These are phyloP conservation scores for Oreochromis spilurus DNA, from an alignment of 2,113 vertebrate genomes.

Conservation along the genomic window DNA sequence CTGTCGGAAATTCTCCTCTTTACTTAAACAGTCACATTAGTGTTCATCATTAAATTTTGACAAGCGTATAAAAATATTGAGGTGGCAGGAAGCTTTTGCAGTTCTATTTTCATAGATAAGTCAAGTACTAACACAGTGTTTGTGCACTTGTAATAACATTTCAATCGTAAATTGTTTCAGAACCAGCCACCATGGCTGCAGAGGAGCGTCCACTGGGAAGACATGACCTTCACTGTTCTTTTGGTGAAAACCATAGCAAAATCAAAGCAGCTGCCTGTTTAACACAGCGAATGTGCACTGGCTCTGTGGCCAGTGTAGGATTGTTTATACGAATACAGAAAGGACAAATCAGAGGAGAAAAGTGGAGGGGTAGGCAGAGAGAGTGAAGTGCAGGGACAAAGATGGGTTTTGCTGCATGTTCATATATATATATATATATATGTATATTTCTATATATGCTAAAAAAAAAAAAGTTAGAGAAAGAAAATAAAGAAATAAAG, in stretches of 20 bases:
- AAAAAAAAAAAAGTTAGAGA: neutral
- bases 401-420: neutral
- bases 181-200: conserved; percentile 25
- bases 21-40: neutral
- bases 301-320: conserved; percentile 49
- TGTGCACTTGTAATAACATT: conserved; percentile 26
- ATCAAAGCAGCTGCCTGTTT: conserved; percentile 67
- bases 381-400: neutral
- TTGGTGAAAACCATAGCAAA: conserved; percentile 53
- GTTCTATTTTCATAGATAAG: conserved; percentile 1
- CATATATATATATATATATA: neutral
- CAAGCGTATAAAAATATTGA: neutral
- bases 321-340: conserved; percentile 61
- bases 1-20: neutral
- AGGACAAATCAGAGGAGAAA: conserved; percentile 8
- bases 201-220: conserved; percentile 29
- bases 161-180: conserved; percentile 31
- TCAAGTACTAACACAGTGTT: neutral
- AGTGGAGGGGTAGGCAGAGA: neutral
- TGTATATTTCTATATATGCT: neutral
- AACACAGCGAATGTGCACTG: conserved; percentile 43
- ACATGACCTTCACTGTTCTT: conserved; percentile 60
- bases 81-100: neutral
- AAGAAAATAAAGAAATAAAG: neutral
- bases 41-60: neutral